Evolutionary conservation across 2,113 vertebrate genomes (phyloP).

Genomic region (Phyllostomus discolor): DNA sequence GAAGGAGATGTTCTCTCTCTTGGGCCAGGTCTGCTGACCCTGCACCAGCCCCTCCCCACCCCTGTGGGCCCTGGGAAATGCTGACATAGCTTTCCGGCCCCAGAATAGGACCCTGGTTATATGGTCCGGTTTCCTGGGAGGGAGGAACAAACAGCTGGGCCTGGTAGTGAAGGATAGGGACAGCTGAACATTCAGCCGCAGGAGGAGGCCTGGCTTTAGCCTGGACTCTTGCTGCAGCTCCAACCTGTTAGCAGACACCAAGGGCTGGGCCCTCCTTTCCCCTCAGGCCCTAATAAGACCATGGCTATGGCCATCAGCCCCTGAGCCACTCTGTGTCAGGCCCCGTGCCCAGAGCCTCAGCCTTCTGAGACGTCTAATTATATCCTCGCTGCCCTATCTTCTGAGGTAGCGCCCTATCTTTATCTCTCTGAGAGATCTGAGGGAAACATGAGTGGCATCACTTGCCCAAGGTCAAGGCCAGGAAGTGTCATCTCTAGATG

Average conservation of each 20-base stretch:
- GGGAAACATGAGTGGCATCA: slow-evolving; percentile 39
- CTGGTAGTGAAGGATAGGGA: slow-evolving; percentile 63
- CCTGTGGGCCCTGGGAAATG: not conserved
- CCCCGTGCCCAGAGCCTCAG: not conserved
- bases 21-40: slow-evolving; percentile 56
- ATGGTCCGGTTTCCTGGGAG: slow-evolving; percentile 39
- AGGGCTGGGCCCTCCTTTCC: not conserved
- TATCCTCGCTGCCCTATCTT: slow-evolving; percentile 50
- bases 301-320: not conserved
- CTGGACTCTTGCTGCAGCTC: not conserved
- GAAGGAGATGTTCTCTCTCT: not conserved
- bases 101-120: slow-evolving; percentile 41
- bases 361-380: slow-evolving; percentile 65
- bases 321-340: not conserved
- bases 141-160: slow-evolving; percentile 65
- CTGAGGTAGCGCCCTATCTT: slow-evolving; percentile 71
- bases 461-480: slow-evolving; percentile 65
- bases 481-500: slow-evolving; percentile 30
- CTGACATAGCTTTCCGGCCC: slow-evolving; percentile 31
- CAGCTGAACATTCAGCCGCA: slow-evolving; percentile 4
- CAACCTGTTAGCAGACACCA: not conserved
- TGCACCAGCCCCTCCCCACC: not conserved
- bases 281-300: slow-evolving; percentile 43
- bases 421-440: slow-evolving; percentile 54
- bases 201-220: not conserved